phyloP scores from a whole-genome alignment of 2,113 vertebrate genomes.

The Taxidea taxus region DNA sequence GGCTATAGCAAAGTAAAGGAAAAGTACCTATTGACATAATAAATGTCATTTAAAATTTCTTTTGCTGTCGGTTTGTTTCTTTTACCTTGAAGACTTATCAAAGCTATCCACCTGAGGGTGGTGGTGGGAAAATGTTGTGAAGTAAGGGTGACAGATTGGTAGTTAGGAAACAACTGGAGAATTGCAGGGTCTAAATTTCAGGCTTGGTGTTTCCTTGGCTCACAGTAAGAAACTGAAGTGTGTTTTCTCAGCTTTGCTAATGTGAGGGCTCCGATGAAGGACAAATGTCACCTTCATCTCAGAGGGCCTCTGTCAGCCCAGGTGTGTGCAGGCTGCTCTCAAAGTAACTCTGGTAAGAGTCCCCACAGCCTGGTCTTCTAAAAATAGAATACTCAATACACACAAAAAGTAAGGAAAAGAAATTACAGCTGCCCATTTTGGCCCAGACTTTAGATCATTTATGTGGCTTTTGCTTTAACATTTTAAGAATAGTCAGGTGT shows the following conservation, averaged over 20 bases:
- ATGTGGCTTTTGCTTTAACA: not conserved
- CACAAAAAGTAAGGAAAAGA: not conserved
- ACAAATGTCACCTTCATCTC: not conserved
- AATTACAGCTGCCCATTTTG: not conserved
- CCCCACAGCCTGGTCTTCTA: not conserved
- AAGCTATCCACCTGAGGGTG: not conserved
- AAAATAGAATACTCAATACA: not conserved
- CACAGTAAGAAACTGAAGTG: not conserved
- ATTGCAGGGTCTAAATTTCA: not conserved
- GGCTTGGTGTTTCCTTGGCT: not conserved
- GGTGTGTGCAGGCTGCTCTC: not conserved
- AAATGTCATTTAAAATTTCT: not conserved
- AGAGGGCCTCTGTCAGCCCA: not conserved
- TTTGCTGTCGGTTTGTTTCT: not conserved
- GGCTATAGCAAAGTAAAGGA: not conserved
- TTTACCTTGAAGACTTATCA: not conserved
- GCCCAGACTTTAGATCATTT: not conserved
- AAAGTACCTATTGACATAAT: not conserved
- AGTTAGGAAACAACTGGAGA: not conserved
- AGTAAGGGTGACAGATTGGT: not conserved
- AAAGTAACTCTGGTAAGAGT: not conserved
- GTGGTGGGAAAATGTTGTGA: not conserved
- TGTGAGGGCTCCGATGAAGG: not conserved
- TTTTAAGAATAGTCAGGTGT: not conserved
- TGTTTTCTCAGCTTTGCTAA: not conserved